Evolutionary conservation across 1,140 invertebrate genomes (phyloP), one percentile per base, ranked within the genome.

Genomic region (Hycleus phaleratus): DNA sequence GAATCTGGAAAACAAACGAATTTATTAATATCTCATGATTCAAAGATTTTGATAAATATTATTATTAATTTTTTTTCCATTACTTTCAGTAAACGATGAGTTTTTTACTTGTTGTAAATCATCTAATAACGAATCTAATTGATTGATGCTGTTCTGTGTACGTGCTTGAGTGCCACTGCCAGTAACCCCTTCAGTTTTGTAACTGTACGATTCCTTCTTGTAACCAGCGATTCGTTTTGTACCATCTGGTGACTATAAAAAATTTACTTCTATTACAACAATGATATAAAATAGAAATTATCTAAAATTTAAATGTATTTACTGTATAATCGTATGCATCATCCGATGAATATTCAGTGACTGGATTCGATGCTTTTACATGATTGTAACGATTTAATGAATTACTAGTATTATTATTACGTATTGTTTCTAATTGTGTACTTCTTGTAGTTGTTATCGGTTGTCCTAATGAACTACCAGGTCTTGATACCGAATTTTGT

Each of bases 61-160:
- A 44, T 53, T 32, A 56, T 18, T 32, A 11, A 55, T 42, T 10
- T 57, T 49, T 43, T 38, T 57, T n/a, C 44, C 62, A 63, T 64
- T 64, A 62, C 61, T 65, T 55, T 70, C 62, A 18, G 51, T 49
- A 42, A 60, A 64, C 3, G 65, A 60, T 7, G 65, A 61, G 12
- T 66, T 64, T 38, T 72, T 73, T 2, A 68, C 78, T 67, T 79
- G 77, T 63, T 80, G 77, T 51, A 80, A 62, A 64, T 80, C 78
- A 63, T 78, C 76, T 25, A 80, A 63, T 46, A 80, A 58, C 10
- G 75, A 77, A 68, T 80, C 78, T 56, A 80, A 68, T 63, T 79
- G 75, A 71, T 78, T 78, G 52, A 79, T 77, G 58, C 77, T 79
- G 61, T 76, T 75, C 61, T 78, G 74, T 55, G 71, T 70, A 38